phyloP scores from a whole-genome alignment of 2,113 vertebrate species.

The Gyps fulvus region DNA sequence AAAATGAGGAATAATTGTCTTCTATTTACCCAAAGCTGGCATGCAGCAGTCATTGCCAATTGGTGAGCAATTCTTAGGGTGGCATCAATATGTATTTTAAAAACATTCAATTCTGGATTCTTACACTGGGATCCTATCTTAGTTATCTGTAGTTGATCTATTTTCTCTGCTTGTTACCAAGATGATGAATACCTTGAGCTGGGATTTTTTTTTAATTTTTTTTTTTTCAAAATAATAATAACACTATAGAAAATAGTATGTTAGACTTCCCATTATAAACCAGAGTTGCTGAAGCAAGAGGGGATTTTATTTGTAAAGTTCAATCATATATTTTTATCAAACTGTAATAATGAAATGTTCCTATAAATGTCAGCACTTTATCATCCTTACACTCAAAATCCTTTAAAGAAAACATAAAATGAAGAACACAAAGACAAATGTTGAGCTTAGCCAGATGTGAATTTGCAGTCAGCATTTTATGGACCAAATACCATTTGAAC shows the following conservation, averaged over 20 bases:
- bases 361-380: constrained; percentile 49
- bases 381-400: constrained; percentile 27
- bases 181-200: background rate
- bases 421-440: constrained; percentile 20
- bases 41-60: background rate
- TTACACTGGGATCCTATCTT: background rate
- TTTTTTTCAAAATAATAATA: background rate
- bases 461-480: constrained; percentile 49
- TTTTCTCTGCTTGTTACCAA: background rate
- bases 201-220: background rate
- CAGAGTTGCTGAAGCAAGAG: background rate
- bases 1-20: background rate
- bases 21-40: background rate
- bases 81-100: background rate
- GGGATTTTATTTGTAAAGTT: constrained; percentile 53
- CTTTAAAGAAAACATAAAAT: constrained; percentile 43
- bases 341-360: constrained; percentile 39
- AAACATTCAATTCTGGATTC: background rate
- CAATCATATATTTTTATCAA: constrained; percentile 48
- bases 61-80: background rate
- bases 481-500: constrained; percentile 53
- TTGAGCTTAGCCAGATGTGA: constrained; percentile 49
- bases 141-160: background rate
- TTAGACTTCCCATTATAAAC: constrained; percentile 4
- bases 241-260: background rate